Evolutionary conservation across 2,113 vertebrate genomes (phyloP).

Genomic region (Rhombomys opimus): DNA sequence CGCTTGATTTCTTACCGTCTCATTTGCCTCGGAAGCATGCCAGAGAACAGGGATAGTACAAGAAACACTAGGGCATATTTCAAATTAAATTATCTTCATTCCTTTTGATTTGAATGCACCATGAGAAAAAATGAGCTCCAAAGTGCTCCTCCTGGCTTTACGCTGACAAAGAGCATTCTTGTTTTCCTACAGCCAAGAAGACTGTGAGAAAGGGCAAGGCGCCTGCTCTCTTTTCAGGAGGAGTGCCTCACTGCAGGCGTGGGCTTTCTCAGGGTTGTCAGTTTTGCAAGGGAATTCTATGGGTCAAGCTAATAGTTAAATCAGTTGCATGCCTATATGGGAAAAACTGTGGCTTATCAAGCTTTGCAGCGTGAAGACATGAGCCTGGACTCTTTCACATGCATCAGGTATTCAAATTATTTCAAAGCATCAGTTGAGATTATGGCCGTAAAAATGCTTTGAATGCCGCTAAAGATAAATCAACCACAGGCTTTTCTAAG

Average conservation of each 20-base stretch:
- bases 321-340: constrained; percentile 72
- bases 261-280: constrained; percentile 78
- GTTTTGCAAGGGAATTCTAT: constrained; percentile 73
- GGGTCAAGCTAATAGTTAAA: constrained; percentile 78
- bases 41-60: constrained; percentile 26
- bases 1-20: constrained; percentile 52
- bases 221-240: constrained; percentile 80
- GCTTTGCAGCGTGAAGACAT: constrained; percentile 64
- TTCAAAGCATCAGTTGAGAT: constrained; percentile 68
- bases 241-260: constrained; percentile 50
- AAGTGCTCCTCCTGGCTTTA: constrained; percentile 70
- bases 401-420: constrained; percentile 79
- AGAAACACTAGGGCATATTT: constrained; percentile 68
- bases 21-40: constrained; percentile 44
- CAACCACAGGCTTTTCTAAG: constrained; percentile 28
- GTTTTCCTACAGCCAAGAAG: constrained; percentile 67
- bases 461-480: constrained; percentile 56
- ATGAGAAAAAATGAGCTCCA: constrained; percentile 75
- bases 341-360: constrained; percentile 75
- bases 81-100: constrained; percentile 80
- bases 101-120: constrained; percentile 70
- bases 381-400: constrained; percentile 78
- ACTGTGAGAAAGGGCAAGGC: constrained; percentile 80
- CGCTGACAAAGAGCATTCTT: constrained; percentile 82
- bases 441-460: constrained; percentile 48